Evolutionary conservation across 2,888 invertebrate species (phyloP).

Genomic region (Chrysolina americana): DNA sequence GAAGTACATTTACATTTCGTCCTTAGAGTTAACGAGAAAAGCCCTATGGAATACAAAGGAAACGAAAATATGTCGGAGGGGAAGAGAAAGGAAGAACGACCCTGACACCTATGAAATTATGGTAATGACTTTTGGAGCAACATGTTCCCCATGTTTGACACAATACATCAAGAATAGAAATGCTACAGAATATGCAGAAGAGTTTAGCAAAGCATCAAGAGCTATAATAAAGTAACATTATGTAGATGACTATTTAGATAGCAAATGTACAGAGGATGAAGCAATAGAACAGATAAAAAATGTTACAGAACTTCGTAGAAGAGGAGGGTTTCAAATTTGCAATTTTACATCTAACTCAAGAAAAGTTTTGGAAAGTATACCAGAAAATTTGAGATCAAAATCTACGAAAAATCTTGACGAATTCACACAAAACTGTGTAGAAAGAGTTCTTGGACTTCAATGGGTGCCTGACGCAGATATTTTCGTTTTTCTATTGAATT

Average conservation of each 20-base stretch:
- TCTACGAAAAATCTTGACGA: neutral
- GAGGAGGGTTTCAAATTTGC: constrained; percentile 9
- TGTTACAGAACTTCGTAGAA: constrained; percentile 22
- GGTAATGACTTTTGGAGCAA: constrained; percentile 55
- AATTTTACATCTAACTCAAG: constrained; percentile 14
- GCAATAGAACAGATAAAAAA: constrained; percentile 37
- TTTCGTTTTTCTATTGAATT: no score
- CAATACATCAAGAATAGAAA: constrained; percentile 45
- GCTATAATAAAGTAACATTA: constrained; percentile 45
- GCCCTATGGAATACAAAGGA: no score
- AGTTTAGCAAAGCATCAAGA: neutral
- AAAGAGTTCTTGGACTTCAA: constrained; percentile 1
- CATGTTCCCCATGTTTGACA: constrained; percentile 50
- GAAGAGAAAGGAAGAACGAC: constrained; percentile 22
- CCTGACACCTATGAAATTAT: constrained; percentile 48
- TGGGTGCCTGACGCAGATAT: neutral
- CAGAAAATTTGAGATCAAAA: constrained; percentile 11
- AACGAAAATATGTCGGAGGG: constrained; percentile 11
- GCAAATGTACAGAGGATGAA: constrained; percentile 43
- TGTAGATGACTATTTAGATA: constrained; percentile 52
- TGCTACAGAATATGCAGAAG: constrained; percentile 16
- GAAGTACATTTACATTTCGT: no score
- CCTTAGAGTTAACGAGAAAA: no score
- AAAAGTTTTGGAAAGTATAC: neutral
- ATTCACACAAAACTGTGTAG: neutral